Evolutionary conservation across 2,113 vertebrate species (phyloP), one percentile per base, ranked within the genome.

Genomic region (Rhabdornis inornatus): DNA sequence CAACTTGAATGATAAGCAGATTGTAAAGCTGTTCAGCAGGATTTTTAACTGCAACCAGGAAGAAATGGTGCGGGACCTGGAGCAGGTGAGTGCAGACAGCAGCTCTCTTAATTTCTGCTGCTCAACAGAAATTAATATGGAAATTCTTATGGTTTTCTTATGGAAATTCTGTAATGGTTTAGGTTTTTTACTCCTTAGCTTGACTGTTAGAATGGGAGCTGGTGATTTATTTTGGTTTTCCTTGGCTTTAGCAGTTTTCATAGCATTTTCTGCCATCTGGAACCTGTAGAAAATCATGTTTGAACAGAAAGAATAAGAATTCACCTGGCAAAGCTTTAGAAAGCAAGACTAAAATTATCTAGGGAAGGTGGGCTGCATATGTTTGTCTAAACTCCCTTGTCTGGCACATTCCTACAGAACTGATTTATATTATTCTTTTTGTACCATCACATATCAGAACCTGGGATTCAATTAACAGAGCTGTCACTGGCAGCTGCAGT

Each of bases 1-100:
- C 96, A 99, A 99, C 98, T 98, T 99, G 86, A 99, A 99, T 1
- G 99, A 99, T 97, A 99, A 99, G 96, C 99, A 99, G 98, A 99
- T 99, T 37, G 99, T 99, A 35, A 99, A 99, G 95, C 99, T 99
- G 63, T 99, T 99, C 93, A 99, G 99, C 90, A 98, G 99, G 63
- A 98, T 99, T 83, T 99, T 99, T 97, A 98, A 98, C 91, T 98
- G 98, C 97, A 99, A 98, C 97, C 98, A 98, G 84, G 99, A 99
- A 2, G 99, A 98, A 68, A 99, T 99, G 99, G 97, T 99, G 85
- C 98, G 98, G 45, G 99, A 99, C 81, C 97, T 99, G 93, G 99
- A 99, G 64, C 98, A 99, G 99, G 99, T 99, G 84, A 91, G 98
- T 91, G 18, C 35, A 77, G 63, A 7, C n/a, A 68, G 50, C 75